Evolutionary conservation across 64 coral and sea anemone genomes (phyloP).

Genomic region (Pocillopora damicornis): DNA sequence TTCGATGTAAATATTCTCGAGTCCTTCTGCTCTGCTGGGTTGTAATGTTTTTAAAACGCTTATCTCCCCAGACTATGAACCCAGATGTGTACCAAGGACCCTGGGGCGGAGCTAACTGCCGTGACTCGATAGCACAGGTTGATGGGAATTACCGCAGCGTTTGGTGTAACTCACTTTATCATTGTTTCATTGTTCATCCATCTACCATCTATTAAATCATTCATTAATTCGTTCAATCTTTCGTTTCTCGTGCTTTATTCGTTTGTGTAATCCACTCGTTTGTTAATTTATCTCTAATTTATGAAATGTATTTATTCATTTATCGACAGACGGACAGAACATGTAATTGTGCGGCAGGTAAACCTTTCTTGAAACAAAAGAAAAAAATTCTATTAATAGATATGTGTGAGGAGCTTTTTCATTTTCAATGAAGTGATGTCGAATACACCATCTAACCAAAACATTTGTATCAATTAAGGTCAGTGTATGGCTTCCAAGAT

Average conservation of each 20-base stretch:
- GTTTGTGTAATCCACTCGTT: not conserved
- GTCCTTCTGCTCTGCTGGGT: not conserved
- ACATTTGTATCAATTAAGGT: slow-evolving; percentile 22
- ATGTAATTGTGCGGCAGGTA: slow-evolving; percentile 74
- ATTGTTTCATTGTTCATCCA: not conserved
- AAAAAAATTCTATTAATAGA: too few species aligned
- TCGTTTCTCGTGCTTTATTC: too few species aligned
- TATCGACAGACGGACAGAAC: slow-evolving; percentile 54
- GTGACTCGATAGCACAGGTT: slow-evolving; percentile 97
- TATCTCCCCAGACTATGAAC: slow-evolving; percentile 73
- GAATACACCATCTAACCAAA: too few species aligned
- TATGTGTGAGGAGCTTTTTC: not conserved
- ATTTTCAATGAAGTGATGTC: not conserved
- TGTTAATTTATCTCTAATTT: not conserved
- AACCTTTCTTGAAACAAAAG: not conserved
- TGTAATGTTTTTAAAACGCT: not conserved
- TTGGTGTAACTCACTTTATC: too few species aligned
- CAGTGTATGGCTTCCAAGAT: slow-evolving; percentile 88
- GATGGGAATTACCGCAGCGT: not conserved
- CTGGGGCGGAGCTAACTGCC: slow-evolving; percentile 93
- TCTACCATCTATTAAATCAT: too few species aligned
- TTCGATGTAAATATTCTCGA: too few species aligned
- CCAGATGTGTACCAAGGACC: slow-evolving; percentile 93
- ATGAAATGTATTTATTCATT: not conserved
- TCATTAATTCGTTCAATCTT: too few species aligned